Evolutionary conservation across 2,888 invertebrate genomes (phyloP).

Genomic region (Theretra japonica): DNA sequence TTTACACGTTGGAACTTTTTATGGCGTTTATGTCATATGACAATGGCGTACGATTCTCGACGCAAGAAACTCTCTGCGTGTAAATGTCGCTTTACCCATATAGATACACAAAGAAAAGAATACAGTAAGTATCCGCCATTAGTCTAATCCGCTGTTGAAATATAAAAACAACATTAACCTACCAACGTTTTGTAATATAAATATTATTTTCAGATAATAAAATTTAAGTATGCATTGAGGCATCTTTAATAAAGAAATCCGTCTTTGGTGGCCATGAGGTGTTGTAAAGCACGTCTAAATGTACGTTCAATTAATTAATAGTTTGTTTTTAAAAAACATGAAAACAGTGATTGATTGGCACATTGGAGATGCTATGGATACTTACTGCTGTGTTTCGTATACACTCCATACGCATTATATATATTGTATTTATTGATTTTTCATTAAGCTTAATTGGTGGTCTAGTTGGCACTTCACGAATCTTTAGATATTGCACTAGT

Average conservation of each 20-base stretch:
- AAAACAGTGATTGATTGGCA: background rate
- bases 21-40: no score
- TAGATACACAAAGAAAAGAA: background rate
- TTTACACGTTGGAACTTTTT: no score
- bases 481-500: no score
- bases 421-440: no score
- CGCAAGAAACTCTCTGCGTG: no score
- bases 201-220: constrained; percentile 4
- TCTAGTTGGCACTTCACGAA: no score
- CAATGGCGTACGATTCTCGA: no score
- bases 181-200: background rate
- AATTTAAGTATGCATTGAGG: constrained; percentile 9
- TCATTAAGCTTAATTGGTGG: no score
- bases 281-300: background rate
- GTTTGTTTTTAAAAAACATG: background rate
- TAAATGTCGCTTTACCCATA: no score
- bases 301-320: constrained; percentile 3
- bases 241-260: background rate
- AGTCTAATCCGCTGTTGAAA: background rate
- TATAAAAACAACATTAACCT: background rate
- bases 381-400: background rate
- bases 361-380: background rate
- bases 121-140: background rate
- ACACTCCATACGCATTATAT: background rate
- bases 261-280: background rate